phyloP scores from a whole-genome alignment of 2,113 vertebrate genomes.

The Hippocampus zosterae region DNA sequence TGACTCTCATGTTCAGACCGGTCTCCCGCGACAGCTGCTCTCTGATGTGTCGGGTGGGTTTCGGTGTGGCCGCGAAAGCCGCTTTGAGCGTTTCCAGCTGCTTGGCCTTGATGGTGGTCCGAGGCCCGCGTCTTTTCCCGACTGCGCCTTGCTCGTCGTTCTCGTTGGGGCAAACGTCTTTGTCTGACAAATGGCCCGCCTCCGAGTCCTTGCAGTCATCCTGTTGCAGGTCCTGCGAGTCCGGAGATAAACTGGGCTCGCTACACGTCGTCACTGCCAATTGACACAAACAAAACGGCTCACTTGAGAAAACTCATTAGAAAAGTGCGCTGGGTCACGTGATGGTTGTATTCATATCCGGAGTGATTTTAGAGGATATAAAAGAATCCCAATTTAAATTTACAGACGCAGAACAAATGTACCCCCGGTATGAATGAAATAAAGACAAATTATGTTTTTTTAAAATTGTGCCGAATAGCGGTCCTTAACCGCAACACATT shows the following conservation, averaged over 20 bases:
- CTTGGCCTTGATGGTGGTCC: slow-evolving; percentile 98
- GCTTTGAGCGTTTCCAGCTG: slow-evolving; percentile 97
- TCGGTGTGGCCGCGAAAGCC: slow-evolving; percentile 93
- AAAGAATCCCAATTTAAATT: not conserved
- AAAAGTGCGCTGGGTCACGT: not conserved
- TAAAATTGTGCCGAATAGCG: too few relatives aligned
- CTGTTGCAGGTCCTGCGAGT: slow-evolving; percentile 93
- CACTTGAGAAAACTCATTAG: not conserved
- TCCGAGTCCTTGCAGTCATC: slow-evolving; percentile 96
- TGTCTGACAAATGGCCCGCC: slow-evolving; percentile 88
- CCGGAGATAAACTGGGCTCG: slow-evolving; percentile 96
- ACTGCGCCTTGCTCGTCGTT: slow-evolving; percentile 92
- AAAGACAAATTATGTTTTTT: too few relatives aligned
- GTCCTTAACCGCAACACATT: too few relatives aligned
- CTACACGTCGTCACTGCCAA: slow-evolving; percentile 89
- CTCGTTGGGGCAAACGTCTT: slow-evolving; percentile 86
- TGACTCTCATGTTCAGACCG: slow-evolving; percentile 96
- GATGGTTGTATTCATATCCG: not conserved
- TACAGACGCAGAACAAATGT: not conserved
- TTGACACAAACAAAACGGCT: not conserved
- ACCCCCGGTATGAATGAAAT: not conserved
- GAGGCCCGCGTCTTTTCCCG: slow-evolving; percentile 89
- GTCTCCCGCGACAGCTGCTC: slow-evolving; percentile 97
- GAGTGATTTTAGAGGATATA: not conserved
- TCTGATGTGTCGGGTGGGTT: slow-evolving; percentile 93